Evolutionary conservation across 1,140 invertebrate species (phyloP).

Genomic region (Lepidotrigona ventralis): DNA sequence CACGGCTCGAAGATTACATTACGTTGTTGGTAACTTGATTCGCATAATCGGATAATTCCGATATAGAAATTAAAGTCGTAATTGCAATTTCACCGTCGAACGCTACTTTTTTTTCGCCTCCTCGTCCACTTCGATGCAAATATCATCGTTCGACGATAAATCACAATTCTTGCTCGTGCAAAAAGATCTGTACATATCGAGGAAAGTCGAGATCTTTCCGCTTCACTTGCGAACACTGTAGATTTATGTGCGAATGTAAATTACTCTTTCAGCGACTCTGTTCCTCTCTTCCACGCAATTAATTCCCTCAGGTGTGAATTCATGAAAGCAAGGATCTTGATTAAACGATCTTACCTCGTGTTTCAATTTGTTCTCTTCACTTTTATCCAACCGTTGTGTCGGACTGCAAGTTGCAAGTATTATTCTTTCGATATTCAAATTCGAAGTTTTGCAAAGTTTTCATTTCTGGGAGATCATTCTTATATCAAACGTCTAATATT

Average conservation of each 20-base stretch:
- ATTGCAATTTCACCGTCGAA: not conserved
- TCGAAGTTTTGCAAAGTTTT: too few relatives aligned
- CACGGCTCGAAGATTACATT: not conserved
- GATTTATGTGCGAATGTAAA: not conserved
- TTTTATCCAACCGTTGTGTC: not conserved
- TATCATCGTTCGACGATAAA: too few relatives aligned
- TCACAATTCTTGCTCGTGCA: too few relatives aligned
- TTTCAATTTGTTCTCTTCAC: not conserved
- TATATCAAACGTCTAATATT: too few relatives aligned
- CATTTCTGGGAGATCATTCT: too few relatives aligned
- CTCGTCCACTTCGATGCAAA: not conserved
- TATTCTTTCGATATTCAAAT: too few relatives aligned
- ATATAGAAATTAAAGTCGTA: not conserved
- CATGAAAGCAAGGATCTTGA: not conserved
- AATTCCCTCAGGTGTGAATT: not conserved
- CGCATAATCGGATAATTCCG: not conserved
- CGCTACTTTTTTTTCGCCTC: too few relatives aligned
- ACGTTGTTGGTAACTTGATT: not conserved
- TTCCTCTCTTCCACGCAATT: not conserved
- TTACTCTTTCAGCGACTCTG: not conserved
- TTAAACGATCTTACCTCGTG: not conserved
- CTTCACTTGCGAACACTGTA: too few relatives aligned
- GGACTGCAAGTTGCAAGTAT: too few relatives aligned
- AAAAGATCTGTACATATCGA: not conserved
- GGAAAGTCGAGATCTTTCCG: not conserved